Conservation (phyloP, 2,797 vertebrate genomes). For the Sebastes oblongus region DNA sequence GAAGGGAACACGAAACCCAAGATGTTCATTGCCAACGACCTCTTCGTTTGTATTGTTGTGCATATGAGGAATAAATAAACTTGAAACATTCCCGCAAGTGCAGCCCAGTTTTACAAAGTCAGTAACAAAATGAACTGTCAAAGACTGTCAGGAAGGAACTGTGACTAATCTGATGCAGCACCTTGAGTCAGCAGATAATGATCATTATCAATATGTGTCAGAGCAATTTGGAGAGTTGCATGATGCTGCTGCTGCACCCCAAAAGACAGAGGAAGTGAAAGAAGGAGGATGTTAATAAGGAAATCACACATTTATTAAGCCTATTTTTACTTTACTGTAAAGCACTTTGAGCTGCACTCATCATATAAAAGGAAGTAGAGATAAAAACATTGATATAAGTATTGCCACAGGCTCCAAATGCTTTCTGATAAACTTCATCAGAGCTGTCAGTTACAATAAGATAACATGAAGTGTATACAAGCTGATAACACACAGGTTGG, state of each 20-base stretch:
- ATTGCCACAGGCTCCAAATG: neutral
- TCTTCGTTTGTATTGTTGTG: no score
- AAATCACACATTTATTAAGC: neutral
- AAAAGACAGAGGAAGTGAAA: slow-evolving; percentile 50
- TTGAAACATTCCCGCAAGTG: neutral
- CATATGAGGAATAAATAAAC: no score
- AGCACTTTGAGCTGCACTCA: neutral
- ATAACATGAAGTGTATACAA: neutral
- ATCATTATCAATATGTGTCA: neutral
- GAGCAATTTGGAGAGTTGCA: neutral
- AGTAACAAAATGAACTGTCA: neutral
- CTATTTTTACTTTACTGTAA: neutral
- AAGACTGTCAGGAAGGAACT: neutral
- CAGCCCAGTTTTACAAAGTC: neutral
- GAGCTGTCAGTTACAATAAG: neutral
- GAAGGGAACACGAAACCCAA: no score
- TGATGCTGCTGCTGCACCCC: slow-evolving; percentile 36
- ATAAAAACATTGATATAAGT: neutral
- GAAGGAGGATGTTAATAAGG: slow-evolving; percentile 17
- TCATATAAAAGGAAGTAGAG: accelerated
- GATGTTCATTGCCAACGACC: no score
- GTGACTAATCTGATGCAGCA: neutral
- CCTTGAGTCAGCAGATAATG: neutral
- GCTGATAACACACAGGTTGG: neutral
- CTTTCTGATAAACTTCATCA: neutral